Percentiles rank a stretch among this genome's conserved stretches.
phyloP scores from a whole-genome alignment of 2,113 vertebrate genomes.

The Stegastes partitus region DNA sequence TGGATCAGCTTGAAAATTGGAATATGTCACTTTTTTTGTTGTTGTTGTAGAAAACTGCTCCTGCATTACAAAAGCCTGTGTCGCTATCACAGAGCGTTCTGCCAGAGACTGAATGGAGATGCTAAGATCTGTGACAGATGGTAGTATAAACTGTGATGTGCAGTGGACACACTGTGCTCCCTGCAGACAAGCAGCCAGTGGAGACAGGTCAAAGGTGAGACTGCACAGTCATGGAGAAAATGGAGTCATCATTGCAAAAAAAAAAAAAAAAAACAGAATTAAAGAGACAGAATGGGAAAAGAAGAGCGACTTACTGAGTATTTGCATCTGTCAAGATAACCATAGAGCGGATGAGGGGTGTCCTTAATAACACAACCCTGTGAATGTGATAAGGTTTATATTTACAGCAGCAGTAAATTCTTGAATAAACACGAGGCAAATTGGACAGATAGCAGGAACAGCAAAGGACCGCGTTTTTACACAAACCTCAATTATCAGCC shows the following conservation, averaged over 20 bases:
- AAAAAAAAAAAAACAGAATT: conserved; percentile 10
- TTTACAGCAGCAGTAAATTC: background rate
- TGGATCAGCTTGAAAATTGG: background rate
- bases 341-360: background rate
- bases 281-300: background rate
- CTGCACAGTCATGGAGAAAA: conserved; percentile 30
- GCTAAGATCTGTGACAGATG: conserved; percentile 41
- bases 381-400: background rate
- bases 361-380: background rate
- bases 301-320: background rate
- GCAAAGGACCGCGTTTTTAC: background rate
- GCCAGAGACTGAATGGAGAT: background rate
- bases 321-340: conserved; percentile 6
- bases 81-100: background rate
- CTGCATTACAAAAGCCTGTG: background rate
- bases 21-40: conserved; percentile 1
- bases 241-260: conserved; percentile 38
- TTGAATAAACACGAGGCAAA: background rate
- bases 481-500: background rate
- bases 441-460: background rate
- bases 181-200: conserved; percentile 4
- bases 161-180: conserved; percentile 5
- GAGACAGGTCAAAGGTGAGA: conserved; percentile 55
- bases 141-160: conserved; percentile 30
- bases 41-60: background rate